Conservation (phyloP, 1,140 invertebrate genomes). For the Brachystomella parvula region DNA sequence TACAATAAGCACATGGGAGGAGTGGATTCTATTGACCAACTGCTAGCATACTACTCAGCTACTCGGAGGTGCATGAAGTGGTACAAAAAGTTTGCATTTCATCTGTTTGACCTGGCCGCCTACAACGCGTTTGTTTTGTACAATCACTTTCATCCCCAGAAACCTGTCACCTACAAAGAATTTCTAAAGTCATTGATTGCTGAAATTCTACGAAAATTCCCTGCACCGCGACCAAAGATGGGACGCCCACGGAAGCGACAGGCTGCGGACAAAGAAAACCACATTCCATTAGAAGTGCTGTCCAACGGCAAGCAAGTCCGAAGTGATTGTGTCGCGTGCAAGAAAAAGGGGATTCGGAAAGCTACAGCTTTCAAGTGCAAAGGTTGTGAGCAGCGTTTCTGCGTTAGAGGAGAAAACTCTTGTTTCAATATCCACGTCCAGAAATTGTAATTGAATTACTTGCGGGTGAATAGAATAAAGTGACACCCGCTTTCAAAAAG, state of each 20-base stretch:
- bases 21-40: slow-evolving; percentile 42
- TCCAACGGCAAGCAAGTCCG: background rate
- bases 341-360: background rate
- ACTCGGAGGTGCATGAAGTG: slow-evolving; percentile 42
- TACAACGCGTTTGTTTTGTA: slow-evolving; percentile 11
- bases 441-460: no score
- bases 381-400: slow-evolving; percentile 4
- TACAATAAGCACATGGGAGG: slow-evolving; percentile 43
- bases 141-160: background rate
- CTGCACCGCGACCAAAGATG: background rate
- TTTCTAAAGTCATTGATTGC: slow-evolving; percentile 6
- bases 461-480: no score
- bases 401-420: background rate
- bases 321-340: slow-evolving; percentile 2
- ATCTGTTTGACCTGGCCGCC: slow-evolving; percentile 38
- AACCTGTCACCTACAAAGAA: background rate
- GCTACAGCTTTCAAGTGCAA: background rate
- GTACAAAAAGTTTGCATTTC: slow-evolving; percentile 43
- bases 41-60: slow-evolving; percentile 39
- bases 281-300: background rate
- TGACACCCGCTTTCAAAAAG: no score
- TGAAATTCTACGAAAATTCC: background rate
- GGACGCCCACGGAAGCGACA: background rate
- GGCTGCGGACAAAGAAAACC: background rate
- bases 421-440: slow-evolving; percentile 5